Evolutionary conservation across 2,888 invertebrate genomes (phyloP).

Genomic region (Epistrophe eligans): DNA sequence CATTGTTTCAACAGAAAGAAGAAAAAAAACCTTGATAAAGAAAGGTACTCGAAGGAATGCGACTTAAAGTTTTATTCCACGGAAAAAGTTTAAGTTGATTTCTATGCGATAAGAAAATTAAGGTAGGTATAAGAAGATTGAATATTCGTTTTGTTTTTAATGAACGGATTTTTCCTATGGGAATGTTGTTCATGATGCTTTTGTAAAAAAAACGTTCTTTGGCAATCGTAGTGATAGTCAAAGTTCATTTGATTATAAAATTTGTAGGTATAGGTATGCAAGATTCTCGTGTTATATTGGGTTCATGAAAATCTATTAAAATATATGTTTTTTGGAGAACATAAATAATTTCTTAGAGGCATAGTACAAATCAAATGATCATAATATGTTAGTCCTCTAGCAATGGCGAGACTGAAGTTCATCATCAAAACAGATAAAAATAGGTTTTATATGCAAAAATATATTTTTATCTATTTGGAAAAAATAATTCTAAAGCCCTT

Average conservation of each 20-base stretch:
- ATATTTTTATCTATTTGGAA: no score
- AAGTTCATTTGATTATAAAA: background rate
- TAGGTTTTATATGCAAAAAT: no score
- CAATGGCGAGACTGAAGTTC: no score
- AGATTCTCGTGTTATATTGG: no score
- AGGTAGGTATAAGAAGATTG: conserved; percentile 1
- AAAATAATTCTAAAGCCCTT: no score
- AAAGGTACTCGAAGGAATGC: conserved; percentile 6
- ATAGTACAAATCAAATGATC: no score
- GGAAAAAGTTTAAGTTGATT: conserved; percentile 17
- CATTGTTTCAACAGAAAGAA: conserved; percentile 11
- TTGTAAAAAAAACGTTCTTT: background rate
- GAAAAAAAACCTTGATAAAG: background rate
- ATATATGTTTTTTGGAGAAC: no score
- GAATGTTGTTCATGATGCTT: background rate
- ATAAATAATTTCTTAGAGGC: no score
- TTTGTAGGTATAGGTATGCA: no score
- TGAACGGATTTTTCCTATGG: conserved; percentile 6
- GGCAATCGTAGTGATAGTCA: background rate
- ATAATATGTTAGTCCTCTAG: no score
- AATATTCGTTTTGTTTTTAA: conserved; percentile 6
- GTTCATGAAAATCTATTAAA: no score
- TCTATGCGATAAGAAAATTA: conserved; percentile 1
- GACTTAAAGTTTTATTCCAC: conserved; percentile 18
- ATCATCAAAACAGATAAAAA: no score